Evolutionary conservation across 2,113 vertebrate genomes (phyloP).

Genomic region (Coturnix japonica): DNA sequence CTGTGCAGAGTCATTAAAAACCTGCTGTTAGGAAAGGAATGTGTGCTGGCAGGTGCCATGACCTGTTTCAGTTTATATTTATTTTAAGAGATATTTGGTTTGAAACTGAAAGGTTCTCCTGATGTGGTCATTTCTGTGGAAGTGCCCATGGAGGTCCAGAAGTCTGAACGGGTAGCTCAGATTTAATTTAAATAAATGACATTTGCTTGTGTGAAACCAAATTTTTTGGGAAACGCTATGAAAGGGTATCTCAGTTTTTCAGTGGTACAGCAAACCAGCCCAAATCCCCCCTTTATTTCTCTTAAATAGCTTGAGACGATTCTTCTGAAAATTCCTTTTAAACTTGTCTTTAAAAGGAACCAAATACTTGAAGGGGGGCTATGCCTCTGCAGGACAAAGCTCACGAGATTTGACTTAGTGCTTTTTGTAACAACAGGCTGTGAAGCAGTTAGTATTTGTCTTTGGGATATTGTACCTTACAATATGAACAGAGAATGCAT

Average conservation of each 20-base stretch:
- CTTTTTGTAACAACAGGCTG: neutral
- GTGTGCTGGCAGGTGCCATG: neutral
- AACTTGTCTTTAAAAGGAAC: neutral
- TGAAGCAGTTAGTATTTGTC: neutral
- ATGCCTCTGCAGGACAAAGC: neutral
- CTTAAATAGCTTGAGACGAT: neutral
- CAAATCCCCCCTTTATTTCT: neutral
- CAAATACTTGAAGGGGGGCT: neutral
- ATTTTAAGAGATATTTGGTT: neutral
- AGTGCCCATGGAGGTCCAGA: neutral
- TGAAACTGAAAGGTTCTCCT: conserved; percentile 10
- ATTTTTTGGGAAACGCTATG: neutral
- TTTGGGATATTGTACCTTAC: neutral
- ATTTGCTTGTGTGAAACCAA: neutral
- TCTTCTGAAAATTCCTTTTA: neutral
- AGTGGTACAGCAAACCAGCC: neutral
- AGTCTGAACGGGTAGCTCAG: neutral
- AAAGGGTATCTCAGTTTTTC: neutral
- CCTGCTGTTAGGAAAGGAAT: neutral
- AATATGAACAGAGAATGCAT: neutral
- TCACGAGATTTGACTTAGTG: neutral
- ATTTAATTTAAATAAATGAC: conserved; percentile 48
- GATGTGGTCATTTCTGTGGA: neutral
- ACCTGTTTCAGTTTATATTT: neutral
- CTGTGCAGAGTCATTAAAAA: neutral